These are phyloP conservation scores for Pegoplata infirma DNA, from an alignment of 2,888 invertebrate species.

Conservation along the genomic window DNA sequence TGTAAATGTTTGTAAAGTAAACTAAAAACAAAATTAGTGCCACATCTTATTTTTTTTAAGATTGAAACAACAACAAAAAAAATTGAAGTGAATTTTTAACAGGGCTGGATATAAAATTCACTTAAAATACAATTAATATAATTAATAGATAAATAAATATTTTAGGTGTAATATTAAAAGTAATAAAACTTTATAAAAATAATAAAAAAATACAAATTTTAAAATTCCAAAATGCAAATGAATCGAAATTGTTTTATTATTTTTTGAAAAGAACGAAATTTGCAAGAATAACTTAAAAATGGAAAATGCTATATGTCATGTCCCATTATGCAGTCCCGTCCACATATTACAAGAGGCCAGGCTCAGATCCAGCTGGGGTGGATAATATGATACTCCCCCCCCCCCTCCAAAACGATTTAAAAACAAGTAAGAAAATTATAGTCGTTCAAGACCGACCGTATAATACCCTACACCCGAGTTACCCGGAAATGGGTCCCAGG, in stretches of 20 bases:
- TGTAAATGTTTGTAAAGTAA: constrained; percentile 42
- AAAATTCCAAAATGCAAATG: constrained; percentile 3
- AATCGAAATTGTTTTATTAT: not conserved
- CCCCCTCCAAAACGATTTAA: no score
- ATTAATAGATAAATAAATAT: not conserved
- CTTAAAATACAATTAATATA: constrained; percentile 42
- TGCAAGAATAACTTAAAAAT: no score
- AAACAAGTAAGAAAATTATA: no score
- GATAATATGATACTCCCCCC: no score
- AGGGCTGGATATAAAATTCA: constrained; percentile 78
- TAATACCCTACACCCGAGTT: no score
- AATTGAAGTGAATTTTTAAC: constrained; percentile 69
- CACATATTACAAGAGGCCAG: no score
- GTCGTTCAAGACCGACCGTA: no score
- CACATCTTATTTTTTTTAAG: constrained; percentile 37
- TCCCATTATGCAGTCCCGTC: no score
- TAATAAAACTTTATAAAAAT: constrained; percentile 29
- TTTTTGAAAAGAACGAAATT: no score
- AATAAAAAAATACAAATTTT: constrained; percentile 13
- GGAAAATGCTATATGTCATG: no score
- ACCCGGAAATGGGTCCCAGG: no score
- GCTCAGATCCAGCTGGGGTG: no score
- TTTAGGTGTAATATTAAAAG: constrained; percentile 26
- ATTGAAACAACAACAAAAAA: constrained; percentile 28
- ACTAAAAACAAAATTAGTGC: constrained; percentile 24